Conservation (phyloP, 2,797 vertebrate species). For the Ctenochaetus hawaiiensis region DNA sequence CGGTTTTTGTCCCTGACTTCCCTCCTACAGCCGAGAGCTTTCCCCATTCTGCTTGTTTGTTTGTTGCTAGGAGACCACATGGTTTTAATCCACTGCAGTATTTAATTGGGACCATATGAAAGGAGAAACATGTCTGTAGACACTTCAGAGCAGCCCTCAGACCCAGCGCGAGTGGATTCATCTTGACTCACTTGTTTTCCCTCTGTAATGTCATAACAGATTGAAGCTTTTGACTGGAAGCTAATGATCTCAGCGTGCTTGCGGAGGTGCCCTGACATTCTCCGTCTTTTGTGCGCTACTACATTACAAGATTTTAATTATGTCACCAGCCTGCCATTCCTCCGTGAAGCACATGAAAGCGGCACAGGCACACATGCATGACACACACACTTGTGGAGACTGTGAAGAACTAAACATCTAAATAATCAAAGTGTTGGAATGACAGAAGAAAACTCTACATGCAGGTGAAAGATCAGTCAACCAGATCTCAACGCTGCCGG, state of each 20-base stretch:
- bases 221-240: slow-evolving; percentile 17
- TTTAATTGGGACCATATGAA: slow-evolving; percentile 83
- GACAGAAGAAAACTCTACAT: slow-evolving; percentile 25
- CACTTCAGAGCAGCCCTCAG: slow-evolving; percentile 56
- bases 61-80: slow-evolving; percentile 79
- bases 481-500: slow-evolving; percentile 55
- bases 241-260: slow-evolving; percentile 15
- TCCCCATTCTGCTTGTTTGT: slow-evolving; percentile 74
- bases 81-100: slow-evolving; percentile 61
- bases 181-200: slow-evolving; percentile 52
- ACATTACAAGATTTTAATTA: slow-evolving; percentile 29
- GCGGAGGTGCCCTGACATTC: neutral
- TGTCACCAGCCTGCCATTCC: slow-evolving; percentile 4
- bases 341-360: neutral
- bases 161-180: slow-evolving; percentile 47
- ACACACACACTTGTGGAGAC: neutral
- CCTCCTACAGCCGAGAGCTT: slow-evolving; percentile 50
- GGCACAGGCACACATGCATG: neutral
- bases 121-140: slow-evolving; percentile 71
- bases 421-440: neutral
- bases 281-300: slow-evolving; percentile 6
- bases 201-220: slow-evolving; percentile 36
- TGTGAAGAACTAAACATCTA: neutral
- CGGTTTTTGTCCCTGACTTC: slow-evolving; percentile 53
- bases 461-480: slow-evolving; percentile 28